Percentiles rank a stretch among this genome's conserved stretches.
phyloP scores from a whole-genome alignment of 1,140 invertebrate species.

The Bombus soroeensis region DNA sequence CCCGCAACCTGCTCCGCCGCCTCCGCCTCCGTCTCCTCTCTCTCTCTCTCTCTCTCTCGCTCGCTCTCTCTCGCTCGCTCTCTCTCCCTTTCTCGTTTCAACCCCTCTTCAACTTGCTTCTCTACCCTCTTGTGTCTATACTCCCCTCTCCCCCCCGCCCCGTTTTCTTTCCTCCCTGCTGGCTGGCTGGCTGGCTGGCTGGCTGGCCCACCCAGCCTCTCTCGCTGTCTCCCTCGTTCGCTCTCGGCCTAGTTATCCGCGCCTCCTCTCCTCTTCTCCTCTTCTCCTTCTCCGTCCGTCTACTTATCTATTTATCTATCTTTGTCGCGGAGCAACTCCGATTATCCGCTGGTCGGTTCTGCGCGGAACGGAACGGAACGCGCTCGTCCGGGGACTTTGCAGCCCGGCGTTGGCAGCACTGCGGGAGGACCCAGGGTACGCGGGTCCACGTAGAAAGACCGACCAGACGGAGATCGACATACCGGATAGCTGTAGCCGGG shows the following conservation, averaged over 20 bases:
- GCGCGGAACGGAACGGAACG: slow-evolving; percentile 4
- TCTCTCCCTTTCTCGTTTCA: not conserved
- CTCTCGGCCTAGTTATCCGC: slow-evolving; percentile 43
- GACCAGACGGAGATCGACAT: not conserved
- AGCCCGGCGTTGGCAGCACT: slow-evolving; percentile 10
- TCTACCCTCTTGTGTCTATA: slow-evolving; percentile 33
- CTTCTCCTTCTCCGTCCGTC: slow-evolving; percentile 25
- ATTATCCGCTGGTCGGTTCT: slow-evolving; percentile 20
- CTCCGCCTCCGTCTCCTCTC: not conserved
- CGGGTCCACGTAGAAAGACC: too few species aligned
- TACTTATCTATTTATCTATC: slow-evolving; percentile 53
- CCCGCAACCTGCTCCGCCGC: not conserved
- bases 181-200: too few species aligned
- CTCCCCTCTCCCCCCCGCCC: not conserved
- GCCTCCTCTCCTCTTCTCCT: slow-evolving; percentile 21
- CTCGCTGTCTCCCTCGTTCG: not conserved
- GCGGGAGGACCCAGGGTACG: not conserved
- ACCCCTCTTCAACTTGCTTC: slow-evolving; percentile 40
- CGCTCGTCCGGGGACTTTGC: slow-evolving; percentile 4
- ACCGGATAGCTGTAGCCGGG: not conserved
- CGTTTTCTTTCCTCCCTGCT: slow-evolving; percentile 12
- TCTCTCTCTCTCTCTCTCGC: not conserved
- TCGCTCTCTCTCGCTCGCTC: not conserved
- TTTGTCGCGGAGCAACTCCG: slow-evolving; percentile 22
- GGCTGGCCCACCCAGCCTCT: not conserved